These are phyloP conservation scores for Colius striatus DNA, from an alignment of 2,113 vertebrate species.

Conservation along the genomic window DNA sequence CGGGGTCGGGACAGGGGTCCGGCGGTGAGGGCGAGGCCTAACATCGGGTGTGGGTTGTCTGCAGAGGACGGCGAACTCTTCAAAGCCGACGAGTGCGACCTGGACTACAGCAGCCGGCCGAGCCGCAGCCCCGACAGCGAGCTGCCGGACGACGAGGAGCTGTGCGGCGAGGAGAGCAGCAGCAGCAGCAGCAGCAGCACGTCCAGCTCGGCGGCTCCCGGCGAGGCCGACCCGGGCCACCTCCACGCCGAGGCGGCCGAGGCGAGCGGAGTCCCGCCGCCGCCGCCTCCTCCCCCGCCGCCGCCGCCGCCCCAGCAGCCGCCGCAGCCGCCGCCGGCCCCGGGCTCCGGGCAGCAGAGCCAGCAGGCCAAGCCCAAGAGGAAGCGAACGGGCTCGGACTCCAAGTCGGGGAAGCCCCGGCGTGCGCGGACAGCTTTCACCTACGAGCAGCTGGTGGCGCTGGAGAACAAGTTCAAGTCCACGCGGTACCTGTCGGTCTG, in stretches of 20 bases:
- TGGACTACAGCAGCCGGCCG: constrained; percentile 49
- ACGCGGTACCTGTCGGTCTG: constrained; percentile 94
- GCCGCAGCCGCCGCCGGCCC: neutral
- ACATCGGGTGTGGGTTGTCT: neutral
- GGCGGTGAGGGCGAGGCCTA: neutral
- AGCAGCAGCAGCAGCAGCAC: constrained; percentile 27
- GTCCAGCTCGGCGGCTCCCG: constrained; percentile 25
- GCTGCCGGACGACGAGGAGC: constrained; percentile 72
- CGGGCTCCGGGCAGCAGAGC: neutral
- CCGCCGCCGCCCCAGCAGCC: neutral
- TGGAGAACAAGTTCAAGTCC: constrained; percentile 92
- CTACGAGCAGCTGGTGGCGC: constrained; percentile 92
- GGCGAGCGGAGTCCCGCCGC: constrained; percentile 17
- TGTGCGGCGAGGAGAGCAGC: constrained; percentile 85
- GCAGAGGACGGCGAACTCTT: constrained; percentile 82
- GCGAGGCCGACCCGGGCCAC: constrained; percentile 65
- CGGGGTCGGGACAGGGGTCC: neutral
- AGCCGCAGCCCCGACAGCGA: constrained; percentile 79
- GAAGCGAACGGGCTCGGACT: constrained; percentile 91
- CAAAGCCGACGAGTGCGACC: constrained; percentile 78
- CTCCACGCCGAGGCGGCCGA: constrained; percentile 70
- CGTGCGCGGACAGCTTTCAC: constrained; percentile 94
- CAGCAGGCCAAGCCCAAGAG: constrained; percentile 84
- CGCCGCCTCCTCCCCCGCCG: neutral
- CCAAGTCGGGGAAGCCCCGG: constrained; percentile 91